A percentile compares a stretch with the other conserved stretches of the same genome.
Conservation (phyloP, 2,888 invertebrate species). For the Rotaria socialis region DNA sequence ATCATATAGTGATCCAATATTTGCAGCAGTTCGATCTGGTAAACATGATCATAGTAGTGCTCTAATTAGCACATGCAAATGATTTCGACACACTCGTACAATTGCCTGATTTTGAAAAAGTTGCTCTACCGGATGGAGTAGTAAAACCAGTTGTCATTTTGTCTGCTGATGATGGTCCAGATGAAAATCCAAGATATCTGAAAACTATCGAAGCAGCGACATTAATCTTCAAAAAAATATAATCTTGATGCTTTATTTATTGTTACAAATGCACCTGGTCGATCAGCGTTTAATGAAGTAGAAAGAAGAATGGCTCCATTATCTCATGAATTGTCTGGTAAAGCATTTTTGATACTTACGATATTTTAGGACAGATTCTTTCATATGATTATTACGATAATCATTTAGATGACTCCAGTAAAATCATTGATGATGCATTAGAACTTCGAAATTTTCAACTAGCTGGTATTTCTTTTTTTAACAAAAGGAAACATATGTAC, state of each 20-base stretch:
- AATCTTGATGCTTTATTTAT: slow-evolving; percentile 62
- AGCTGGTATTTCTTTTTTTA: too few species aligned
- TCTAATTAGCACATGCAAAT: neutral
- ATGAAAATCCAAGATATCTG: slow-evolving; percentile 50
- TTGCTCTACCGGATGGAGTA: neutral
- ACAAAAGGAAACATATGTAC: too few species aligned
- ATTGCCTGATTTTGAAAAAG: neutral
- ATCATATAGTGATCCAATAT: neutral
- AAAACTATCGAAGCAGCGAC: slow-evolving; percentile 48
- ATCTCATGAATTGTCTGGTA: slow-evolving; percentile 52
- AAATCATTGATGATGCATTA: too few species aligned
- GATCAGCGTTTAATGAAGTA: slow-evolving; percentile 54
- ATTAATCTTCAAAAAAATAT: slow-evolving; percentile 48
- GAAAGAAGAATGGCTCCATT: slow-evolving; percentile 56
- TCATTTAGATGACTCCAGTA: too few species aligned
- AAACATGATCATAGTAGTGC: neutral
- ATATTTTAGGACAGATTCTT: neutral
- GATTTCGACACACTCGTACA: neutral
- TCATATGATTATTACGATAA: too few species aligned
- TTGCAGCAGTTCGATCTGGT: neutral
- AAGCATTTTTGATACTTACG: slow-evolving; percentile 46
- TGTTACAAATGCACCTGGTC: slow-evolving; percentile 54
- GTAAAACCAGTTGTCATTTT: slow-evolving; percentile 49
- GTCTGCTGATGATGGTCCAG: slow-evolving; percentile 50
- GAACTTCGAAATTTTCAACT: too few species aligned